A percentile compares a stretch with the other conserved stretches of the same genome.
These are phyloP conservation scores for Drosophila sucinea DNA, from an alignment of 1,140 invertebrate species.

Conservation along the genomic window DNA sequence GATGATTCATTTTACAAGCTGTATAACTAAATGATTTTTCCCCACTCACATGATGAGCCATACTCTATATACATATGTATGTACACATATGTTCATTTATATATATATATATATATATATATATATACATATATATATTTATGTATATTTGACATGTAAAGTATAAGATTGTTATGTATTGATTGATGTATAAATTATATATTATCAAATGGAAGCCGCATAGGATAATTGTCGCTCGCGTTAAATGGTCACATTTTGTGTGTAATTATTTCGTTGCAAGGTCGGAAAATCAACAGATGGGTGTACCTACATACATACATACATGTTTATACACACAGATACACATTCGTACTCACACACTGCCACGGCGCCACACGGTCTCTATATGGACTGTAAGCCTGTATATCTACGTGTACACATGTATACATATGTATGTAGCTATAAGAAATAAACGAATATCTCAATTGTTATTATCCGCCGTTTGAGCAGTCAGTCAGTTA, in stretches of 20 bases:
- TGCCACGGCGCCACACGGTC: neutral
- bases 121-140: neutral
- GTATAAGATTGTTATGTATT: neutral
- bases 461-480: conserved; percentile 39
- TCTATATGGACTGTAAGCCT: conserved; percentile 7
- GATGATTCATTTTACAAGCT: conserved; percentile 17
- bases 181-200: conserved; percentile 8
- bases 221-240: conserved; percentile 18
- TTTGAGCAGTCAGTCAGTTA: neutral
- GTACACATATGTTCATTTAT: neutral
- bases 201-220: conserved; percentile 19
- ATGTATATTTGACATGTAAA: neutral
- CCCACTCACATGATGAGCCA: conserved; percentile 22
- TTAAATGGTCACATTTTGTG: neutral
- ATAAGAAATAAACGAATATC: conserved; percentile 46
- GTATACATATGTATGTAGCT: conserved; percentile 19
- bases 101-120: neutral
- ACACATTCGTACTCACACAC: neutral
- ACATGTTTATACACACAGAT: neutral
- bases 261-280: conserved; percentile 46
- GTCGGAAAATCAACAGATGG: conserved; percentile 64
- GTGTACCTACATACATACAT: conserved; percentile 14
- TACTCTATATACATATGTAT: conserved; percentile 8
- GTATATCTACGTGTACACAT: conserved; percentile 6
- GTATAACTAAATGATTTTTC: conserved; percentile 7